Base-by-base conservation (phyloP, 2,888 invertebrate genomes). In the Pteria penguin region DNA sequence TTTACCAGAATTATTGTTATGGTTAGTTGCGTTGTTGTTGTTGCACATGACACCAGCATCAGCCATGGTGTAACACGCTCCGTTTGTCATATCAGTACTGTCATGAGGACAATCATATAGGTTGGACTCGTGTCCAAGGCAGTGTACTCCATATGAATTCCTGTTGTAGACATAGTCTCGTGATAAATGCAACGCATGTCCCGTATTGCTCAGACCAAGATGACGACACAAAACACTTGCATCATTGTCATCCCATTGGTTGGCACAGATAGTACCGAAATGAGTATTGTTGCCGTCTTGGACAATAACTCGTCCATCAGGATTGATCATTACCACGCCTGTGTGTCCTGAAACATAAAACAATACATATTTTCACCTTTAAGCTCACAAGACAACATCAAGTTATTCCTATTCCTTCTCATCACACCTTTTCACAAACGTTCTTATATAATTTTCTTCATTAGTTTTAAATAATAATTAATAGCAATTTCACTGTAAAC, bases 71-170 rank as follows among this genome's bases (percentile, higher is more conserved):
- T 33, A 3, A 31, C 72, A 72, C 8, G 45, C 8, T 4, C 18
- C 57, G 57, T 66, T 66, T 32, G 45, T 58, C 14, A 57, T 45
- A 45, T 72, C 72, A 14, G 22, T 18, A 31, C 54, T 31, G 26
- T 72, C 66, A 8, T 22, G 33, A 14, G 32, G 26, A 26, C 72
- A 72, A 24, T 72, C 33, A 1, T 22, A 36, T 26, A 63, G 26
- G 26, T 72, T n/a, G 3, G 66, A 63, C 60, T 72, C 72, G 26
- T 72, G 45, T 4, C 72, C 72, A 11, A 32, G 26, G 45, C 72
- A 72, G 27, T 36, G 63, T 2, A 72, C 66, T 24, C 58, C 58
- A 29, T 58, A 72, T 4, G 36, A 54, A 26, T 27, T 24, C 3
- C 66, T 27, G 36, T 65, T 66, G 36, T 45, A 66, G 8, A 36